Evolutionary conservation across 2,888 invertebrate species (phyloP).

Genomic region (Tupiocoris notatus): DNA sequence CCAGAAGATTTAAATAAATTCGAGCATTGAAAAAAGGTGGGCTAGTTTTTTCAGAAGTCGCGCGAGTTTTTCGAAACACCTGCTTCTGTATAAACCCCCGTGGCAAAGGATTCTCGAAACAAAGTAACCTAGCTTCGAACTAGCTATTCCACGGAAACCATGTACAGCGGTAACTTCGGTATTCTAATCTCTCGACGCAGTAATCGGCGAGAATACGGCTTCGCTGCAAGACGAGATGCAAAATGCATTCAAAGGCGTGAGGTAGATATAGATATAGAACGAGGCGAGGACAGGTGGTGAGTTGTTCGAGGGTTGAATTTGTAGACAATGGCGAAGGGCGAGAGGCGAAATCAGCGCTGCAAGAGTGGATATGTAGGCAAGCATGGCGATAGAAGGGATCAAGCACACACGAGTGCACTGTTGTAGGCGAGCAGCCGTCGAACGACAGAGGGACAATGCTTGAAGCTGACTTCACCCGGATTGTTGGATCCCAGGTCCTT

Average conservation of each 20-base stretch:
- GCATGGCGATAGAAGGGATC: no score
- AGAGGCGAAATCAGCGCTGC: no score
- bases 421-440: no score
- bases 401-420: not conserved
- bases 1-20: no score
- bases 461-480: not conserved
- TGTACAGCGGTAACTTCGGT: not conserved
- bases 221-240: conserved; percentile 8
- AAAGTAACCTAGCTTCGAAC: not conserved
- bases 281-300: conserved; percentile 35
- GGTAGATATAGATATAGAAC: conserved; percentile 36
- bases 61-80: no score
- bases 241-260: conserved; percentile 43
- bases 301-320: conserved; percentile 32
- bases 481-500: not conserved
- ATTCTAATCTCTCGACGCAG: not conserved
- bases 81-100: no score
- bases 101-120: no score
- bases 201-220: no score
- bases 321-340: conserved; percentile 36
- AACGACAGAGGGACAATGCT: conserved; percentile 8
- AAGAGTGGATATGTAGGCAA: no score
- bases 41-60: no score
- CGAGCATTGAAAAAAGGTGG: no score
- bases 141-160: not conserved